Conservation (phyloP, 2,797 vertebrate species). For the Phoeniculus purpureus region DNA sequence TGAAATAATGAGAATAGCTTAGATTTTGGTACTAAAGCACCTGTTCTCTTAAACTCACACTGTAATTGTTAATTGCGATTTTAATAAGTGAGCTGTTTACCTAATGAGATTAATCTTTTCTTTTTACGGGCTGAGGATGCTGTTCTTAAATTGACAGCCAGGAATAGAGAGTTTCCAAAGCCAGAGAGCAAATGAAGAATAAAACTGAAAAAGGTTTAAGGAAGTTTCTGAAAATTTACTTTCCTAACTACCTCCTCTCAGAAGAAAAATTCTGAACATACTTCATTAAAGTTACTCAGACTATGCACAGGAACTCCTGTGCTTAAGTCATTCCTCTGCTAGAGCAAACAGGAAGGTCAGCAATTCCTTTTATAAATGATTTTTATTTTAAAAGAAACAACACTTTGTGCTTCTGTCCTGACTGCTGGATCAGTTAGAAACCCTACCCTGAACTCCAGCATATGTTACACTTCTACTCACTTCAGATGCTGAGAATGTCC, state of each 20-base stretch:
- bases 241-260: not conserved
- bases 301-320: not conserved
- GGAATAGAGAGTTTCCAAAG: not conserved
- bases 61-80: constrained; percentile 4
- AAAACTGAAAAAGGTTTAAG: not conserved
- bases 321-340: not conserved
- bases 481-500: not conserved
- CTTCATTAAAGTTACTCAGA: not conserved
- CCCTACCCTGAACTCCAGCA: not conserved
- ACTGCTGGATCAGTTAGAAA: not conserved
- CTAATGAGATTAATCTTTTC: not conserved
- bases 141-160: not conserved
- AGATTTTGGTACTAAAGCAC: not conserved
- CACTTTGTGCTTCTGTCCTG: not conserved
- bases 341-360: not conserved
- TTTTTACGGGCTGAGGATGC: not conserved
- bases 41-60: not conserved
- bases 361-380: not conserved
- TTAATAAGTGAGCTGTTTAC: not conserved
- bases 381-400: not conserved
- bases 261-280: not conserved
- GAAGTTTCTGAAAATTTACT: not conserved
- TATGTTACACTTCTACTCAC: not conserved
- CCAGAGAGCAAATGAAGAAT: not conserved
- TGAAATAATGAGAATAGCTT: not conserved